phyloP scores from a whole-genome alignment of 1,140 invertebrate species.

The Heliconius congener region DNA sequence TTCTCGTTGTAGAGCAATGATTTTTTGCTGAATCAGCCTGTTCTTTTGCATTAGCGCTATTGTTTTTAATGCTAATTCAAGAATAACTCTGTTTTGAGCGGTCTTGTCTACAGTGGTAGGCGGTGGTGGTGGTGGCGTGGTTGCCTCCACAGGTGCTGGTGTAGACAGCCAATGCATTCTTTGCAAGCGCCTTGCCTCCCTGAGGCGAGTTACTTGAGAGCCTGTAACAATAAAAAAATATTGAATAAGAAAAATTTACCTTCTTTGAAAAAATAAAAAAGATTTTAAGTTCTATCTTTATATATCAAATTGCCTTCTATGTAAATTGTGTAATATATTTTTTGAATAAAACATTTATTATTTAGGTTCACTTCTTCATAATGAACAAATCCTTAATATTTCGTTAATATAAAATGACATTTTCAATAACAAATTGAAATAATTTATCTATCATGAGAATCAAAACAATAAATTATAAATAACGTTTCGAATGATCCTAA shows the following conservation, averaged over 20 bases:
- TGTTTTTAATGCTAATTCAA: constrained; percentile 71
- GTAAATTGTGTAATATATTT: no score
- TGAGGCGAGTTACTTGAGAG: constrained; percentile 60
- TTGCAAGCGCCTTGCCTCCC: constrained; percentile 65
- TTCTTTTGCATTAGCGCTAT: constrained; percentile 73
- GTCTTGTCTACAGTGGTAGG: constrained; percentile 47
- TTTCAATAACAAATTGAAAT: neutral
- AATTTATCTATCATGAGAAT: neutral
- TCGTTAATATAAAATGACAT: no score
- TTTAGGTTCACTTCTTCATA: no score
- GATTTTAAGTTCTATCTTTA: no score
- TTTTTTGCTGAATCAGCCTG: constrained; percentile 72
- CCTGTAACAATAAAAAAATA: constrained; percentile 56
- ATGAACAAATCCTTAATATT: no score
- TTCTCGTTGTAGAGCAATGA: constrained; percentile 70
- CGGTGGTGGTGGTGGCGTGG: constrained; percentile 38
- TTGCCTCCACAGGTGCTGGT: neutral
- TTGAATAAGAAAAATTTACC: neutral
- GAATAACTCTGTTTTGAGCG: constrained; percentile 66
- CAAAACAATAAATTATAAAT: constrained; percentile 5
- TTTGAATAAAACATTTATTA: no score
- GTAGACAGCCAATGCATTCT: constrained; percentile 50
- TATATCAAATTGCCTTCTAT: no score
- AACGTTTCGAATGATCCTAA: neutral
- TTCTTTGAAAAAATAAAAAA: neutral